Conservation (phyloP, 2,888 invertebrate species). For the Cryptus armator region DNA sequence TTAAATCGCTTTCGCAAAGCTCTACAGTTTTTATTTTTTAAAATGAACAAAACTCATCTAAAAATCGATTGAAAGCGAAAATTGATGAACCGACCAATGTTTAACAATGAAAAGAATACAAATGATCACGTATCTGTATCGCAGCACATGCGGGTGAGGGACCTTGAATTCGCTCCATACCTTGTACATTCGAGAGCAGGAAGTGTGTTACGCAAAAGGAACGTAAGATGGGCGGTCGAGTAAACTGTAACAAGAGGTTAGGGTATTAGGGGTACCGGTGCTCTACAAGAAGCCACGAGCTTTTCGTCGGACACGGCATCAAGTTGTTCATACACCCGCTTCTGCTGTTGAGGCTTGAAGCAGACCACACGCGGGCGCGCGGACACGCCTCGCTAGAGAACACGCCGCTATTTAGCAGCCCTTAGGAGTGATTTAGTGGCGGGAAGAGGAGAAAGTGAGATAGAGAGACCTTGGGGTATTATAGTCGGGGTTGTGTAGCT, state of each 20-base stretch:
- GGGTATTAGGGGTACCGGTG: conserved; percentile 12
- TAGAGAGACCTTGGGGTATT: conserved; percentile 58
- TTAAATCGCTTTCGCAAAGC: too few relatives aligned
- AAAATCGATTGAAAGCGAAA: too few relatives aligned
- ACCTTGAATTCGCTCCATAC: too few relatives aligned
- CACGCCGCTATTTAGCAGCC: conserved; percentile 83
- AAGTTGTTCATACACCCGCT: conserved; percentile 52
- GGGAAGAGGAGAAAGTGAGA: conserved; percentile 55
- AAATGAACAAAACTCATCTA: too few relatives aligned
- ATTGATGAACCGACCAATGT: too few relatives aligned
- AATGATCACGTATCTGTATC: too few relatives aligned
- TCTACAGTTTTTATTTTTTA: too few relatives aligned
- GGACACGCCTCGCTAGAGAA: conserved; percentile 75
- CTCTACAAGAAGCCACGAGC: conserved; percentile 26
- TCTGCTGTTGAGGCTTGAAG: conserved; percentile 62
- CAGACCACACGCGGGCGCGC: conserved; percentile 71
- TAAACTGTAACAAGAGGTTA: conserved; percentile 23
- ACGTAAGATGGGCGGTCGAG: neutral
- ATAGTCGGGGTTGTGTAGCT: conserved; percentile 65
- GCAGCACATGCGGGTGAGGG: too few relatives aligned
- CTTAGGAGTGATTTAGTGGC: conserved; percentile 83
- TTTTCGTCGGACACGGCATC: conserved; percentile 55
- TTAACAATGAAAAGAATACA: too few relatives aligned
- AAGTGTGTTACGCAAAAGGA: conserved; percentile 3
- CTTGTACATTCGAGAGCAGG: conserved; percentile 39